These are phyloP conservation scores for Anser cygnoides DNA, from an alignment of 2,113 vertebrate genomes.

Conservation along the genomic window DNA sequence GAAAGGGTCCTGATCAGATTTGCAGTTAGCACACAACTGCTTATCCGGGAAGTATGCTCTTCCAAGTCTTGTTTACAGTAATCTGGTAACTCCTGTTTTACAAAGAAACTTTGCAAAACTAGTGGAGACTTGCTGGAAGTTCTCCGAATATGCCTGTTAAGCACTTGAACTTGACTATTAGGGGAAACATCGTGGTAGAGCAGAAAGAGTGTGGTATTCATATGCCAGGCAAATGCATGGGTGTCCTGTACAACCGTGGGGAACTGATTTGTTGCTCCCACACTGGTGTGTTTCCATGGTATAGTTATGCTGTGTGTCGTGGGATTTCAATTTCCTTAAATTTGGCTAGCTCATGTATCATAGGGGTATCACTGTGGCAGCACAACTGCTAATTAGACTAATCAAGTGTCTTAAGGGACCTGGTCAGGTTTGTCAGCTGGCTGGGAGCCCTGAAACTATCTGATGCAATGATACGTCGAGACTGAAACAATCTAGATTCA, in stretches of 20 bases:
- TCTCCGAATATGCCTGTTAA: neutral
- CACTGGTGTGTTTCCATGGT: neutral
- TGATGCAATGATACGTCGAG: neutral
- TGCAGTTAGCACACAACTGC: neutral
- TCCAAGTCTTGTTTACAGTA: neutral
- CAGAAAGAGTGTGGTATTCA: neutral
- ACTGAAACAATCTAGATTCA: neutral
- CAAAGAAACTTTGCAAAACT: neutral
- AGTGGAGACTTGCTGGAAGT: neutral
- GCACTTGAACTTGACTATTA: neutral
- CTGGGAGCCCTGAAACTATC: neutral
- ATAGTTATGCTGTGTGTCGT: neutral
- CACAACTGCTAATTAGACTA: neutral
- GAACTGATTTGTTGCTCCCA: neutral
- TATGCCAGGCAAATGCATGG: neutral
- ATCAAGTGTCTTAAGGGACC: neutral
- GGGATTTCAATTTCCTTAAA: neutral
- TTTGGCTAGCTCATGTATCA: neutral
- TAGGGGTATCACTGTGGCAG: neutral
- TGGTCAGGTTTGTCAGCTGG: neutral
- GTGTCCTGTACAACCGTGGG: neutral
- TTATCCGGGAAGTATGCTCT: neutral
- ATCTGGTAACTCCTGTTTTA: neutral
- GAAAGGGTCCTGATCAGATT: neutral
- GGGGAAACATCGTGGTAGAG: neutral